Evolutionary conservation across 2,888 invertebrate genomes (phyloP).

Genomic region (Euspilapteryx auroguttella): DNA sequence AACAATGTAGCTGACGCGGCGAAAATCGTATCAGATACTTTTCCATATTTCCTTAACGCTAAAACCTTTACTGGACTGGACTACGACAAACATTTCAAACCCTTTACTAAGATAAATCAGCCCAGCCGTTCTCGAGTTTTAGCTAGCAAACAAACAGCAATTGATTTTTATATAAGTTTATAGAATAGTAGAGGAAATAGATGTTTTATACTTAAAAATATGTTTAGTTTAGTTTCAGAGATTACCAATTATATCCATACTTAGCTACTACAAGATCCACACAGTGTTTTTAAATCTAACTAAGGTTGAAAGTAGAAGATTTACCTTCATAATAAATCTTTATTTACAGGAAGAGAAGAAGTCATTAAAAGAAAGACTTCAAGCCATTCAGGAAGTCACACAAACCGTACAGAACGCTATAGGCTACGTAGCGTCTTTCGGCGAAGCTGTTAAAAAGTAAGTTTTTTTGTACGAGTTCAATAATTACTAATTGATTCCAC

Average conservation of each 20-base stretch:
- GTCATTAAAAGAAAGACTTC: constrained; percentile 88
- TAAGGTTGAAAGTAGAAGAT: no score
- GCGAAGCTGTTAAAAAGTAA: constrained; percentile 94
- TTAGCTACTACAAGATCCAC: no score
- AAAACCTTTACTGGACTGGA: no score
- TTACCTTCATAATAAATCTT: no score
- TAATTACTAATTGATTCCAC: no score
- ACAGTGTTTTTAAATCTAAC: no score
- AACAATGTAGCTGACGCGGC: constrained; percentile 7
- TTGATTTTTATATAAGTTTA: background rate
- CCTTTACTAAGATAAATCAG: background rate
- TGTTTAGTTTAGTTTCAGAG: no score
- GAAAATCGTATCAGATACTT: no score
- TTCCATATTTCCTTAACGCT: no score
- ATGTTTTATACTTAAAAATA: no score
- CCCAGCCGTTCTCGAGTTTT: background rate
- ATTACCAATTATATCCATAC: no score
- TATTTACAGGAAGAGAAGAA: constrained; percentile 87
- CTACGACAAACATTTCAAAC: constrained; percentile 5
- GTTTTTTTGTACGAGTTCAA: constrained; percentile 14
- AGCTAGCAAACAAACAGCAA: background rate
- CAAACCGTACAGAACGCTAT: constrained; percentile 95
- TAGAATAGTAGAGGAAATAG: no score
- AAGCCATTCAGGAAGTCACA: constrained; percentile 96
- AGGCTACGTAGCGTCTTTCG: constrained; percentile 90